Conservation (phyloP, 2,113 vertebrate genomes). For the Microcebus tavaratra region DNA sequence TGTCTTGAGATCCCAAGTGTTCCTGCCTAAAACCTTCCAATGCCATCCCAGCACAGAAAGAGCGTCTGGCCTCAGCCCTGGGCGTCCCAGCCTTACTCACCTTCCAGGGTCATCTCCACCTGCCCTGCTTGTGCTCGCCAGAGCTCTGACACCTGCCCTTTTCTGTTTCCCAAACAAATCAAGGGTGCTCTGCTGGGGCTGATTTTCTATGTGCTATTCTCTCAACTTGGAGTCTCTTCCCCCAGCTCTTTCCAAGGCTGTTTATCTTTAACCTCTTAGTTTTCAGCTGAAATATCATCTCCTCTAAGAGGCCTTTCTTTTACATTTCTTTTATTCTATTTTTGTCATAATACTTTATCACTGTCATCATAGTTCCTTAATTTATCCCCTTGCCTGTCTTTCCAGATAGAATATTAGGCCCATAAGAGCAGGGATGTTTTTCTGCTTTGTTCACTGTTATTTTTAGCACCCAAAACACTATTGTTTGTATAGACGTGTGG, state of each 20-base stretch:
- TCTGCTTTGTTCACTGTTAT: neutral
- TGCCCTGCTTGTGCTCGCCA: neutral
- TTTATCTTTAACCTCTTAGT: neutral
- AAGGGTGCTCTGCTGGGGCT: neutral
- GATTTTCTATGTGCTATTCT: neutral
- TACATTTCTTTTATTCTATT: neutral
- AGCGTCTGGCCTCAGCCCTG: neutral
- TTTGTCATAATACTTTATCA: neutral
- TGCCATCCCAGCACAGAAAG: neutral
- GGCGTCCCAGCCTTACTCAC: fast-evolving
- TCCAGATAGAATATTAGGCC: neutral
- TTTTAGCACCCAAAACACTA: neutral
- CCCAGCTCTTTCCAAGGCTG: neutral
- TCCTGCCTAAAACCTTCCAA: neutral
- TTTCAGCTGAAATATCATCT: neutral
- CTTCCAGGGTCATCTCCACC: neutral
- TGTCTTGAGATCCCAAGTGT: neutral
- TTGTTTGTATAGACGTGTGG: neutral
- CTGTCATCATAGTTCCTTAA: neutral
- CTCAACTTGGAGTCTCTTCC: neutral
- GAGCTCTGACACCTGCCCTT: neutral
- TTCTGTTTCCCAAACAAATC: neutral
- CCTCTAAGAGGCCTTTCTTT: neutral
- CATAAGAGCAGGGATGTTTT: neutral
- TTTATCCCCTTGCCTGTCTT: neutral